These are phyloP conservation scores for Onychostoma macrolepis DNA, from an alignment of 2,113 vertebrate species.

Conservation along the genomic window DNA sequence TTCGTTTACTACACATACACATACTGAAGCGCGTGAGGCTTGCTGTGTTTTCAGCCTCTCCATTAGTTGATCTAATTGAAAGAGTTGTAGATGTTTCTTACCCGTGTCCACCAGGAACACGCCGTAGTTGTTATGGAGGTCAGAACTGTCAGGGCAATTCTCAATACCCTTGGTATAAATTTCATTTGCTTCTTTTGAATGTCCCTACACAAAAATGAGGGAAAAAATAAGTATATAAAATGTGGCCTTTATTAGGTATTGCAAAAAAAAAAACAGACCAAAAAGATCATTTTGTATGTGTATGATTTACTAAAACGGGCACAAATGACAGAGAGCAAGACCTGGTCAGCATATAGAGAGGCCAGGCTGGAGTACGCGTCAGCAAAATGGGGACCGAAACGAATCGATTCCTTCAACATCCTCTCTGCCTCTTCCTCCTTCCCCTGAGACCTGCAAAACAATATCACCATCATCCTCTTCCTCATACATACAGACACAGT, in stretches of 20 bases:
- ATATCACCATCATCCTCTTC: slow-evolving; percentile 20
- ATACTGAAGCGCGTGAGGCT: too few relatives aligned
- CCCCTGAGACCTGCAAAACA: slow-evolving; percentile 81
- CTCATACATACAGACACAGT: neutral
- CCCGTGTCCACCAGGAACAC: slow-evolving; percentile 94
- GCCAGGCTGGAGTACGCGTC: slow-evolving; percentile 96
- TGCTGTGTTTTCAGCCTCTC: too few relatives aligned
- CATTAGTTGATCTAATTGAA: neutral
- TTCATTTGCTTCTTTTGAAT: slow-evolving; percentile 84
- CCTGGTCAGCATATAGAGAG: slow-evolving; percentile 92
- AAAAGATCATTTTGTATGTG: neutral
- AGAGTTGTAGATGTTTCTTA: slow-evolving; percentile 67
- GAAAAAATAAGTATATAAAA: neutral
- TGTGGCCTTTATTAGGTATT: neutral
- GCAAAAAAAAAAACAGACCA: neutral
- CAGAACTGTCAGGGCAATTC: slow-evolving; percentile 91
- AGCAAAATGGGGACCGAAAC: slow-evolving; percentile 88
- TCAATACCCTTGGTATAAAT: slow-evolving; percentile 88
- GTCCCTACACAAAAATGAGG: slow-evolving; percentile 75
- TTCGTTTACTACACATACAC: too few relatives aligned
- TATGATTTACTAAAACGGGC: neutral
- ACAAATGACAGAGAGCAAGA: slow-evolving; percentile 58
- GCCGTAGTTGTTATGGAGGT: slow-evolving; percentile 95
- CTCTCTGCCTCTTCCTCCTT: slow-evolving; percentile 85
- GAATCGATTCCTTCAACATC: slow-evolving; percentile 85